Base-by-base conservation (phyloP, 1,140 invertebrate genomes). In the Euwallacea similis region DNA sequence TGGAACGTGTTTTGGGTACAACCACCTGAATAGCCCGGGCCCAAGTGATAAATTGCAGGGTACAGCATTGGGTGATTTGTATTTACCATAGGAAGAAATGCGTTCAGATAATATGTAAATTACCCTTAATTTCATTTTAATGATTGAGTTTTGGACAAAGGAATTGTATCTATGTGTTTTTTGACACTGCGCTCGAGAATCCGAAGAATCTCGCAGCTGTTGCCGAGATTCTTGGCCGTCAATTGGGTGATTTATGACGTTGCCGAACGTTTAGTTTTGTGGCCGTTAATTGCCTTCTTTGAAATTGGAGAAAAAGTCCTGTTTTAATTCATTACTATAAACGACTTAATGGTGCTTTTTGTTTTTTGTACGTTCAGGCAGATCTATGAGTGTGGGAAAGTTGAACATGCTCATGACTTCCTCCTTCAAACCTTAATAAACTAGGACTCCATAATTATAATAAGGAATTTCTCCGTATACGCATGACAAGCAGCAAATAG, bases 241-340 rank as follows among this genome's bases (percentile, higher is more conserved):
- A 72, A 72, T 72, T 62, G 42, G 7, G 70, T 72, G 70, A 72
- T 72, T 72, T 72, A 72, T 67, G 63, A 72, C 70, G 50, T 55
- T 58, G 64, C 13, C 44, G 54, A 66, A 60, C 64, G 41, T 60
- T 72, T 66, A 66, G 46, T 62, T 72, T 72, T 62, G 70, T 62
- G 70, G 59, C 70, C 46, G 70, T 72, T 72, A 72, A 72, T 72
- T 66, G 61, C 69, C 59, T 58, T 64, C 50, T 42, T 61, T 54
- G 33, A 62, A 69, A 66, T 67, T 72, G 42, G 56, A 66, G 15
- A 42, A 62, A 66, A 72, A 71, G 64, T 64, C 44, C 43, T 33
- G 16, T 15, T 56, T 56, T 56, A 56, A 56, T 56, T 58, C 55
- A 58, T 58, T 58, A 50, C 13, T 50, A 50, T 10, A 11, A 13